Base-by-base conservation (phyloP, 1,140 invertebrate species). In the Globodera rostochiensis region DNA sequence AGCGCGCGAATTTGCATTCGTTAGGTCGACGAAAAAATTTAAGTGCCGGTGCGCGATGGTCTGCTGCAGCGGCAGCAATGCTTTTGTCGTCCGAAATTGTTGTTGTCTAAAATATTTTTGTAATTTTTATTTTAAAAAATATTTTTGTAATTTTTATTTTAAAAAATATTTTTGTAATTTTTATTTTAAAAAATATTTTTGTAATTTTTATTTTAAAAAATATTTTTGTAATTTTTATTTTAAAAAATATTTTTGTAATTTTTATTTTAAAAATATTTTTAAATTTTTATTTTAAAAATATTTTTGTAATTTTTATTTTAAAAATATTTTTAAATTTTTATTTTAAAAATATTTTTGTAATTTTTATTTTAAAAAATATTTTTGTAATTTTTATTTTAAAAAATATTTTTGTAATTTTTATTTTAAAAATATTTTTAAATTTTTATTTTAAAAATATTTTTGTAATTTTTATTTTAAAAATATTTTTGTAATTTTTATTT, bases 71-170 rank as follows among this genome's bases (percentile, higher is more conserved):
- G 36, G 25, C 25, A 36, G 25, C 25, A 36, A 36, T 36, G 25
- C 25, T 36, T 73, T 57, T 73, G 53, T 73, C 71, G 5, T 73
- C 71, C 13, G 69, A 71, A 19, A 71, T 21, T 71, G 69, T 71
- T 71, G 69, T 71, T 45, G 69, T 36, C 69, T 71, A n/a, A 57
- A 73, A 19, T 15, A 49, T 57, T 45, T 71, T 9, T 13, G 4
- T 8, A 45, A 71, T 46, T 46, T 46, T 36, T 36, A 36, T 36
- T 71, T 45, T 25, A 25, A 49, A 19, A 60, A 1, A 60, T 15
- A n/a, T 25, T 60, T 6, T 60, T 15, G 1, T 15, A 19, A 64
- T 3, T 64, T 71, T 36, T 36, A 36, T 36, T 71, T 45, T 25
- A 25, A 49, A 19, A 60, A 1, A 60, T 15, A n/a, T 25, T 60